Conservation (phyloP, 2,113 vertebrate species). For the Chaenocephalus aceratus region DNA sequence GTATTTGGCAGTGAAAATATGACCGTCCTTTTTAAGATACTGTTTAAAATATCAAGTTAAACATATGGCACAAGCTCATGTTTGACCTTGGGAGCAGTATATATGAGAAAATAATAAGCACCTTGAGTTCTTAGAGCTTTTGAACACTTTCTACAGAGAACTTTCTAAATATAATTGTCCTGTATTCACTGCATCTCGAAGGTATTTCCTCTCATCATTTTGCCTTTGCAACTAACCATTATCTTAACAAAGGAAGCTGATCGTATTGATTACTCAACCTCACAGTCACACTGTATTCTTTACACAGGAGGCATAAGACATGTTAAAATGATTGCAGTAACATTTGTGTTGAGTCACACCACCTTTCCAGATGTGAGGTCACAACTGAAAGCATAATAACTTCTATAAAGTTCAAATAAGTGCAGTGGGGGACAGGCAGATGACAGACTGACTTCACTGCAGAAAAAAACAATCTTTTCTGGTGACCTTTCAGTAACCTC, state of each 20-base stretch:
- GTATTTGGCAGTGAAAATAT: background rate
- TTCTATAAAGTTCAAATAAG: slow-evolving; percentile 1
- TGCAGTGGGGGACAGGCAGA: slow-evolving; percentile 22
- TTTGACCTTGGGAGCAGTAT: background rate
- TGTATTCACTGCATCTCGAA: background rate
- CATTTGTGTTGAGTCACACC: slow-evolving; percentile 20
- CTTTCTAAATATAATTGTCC: background rate
- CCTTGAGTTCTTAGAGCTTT: background rate
- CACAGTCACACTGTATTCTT: background rate
- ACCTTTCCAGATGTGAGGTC: background rate
- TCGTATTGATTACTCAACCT: background rate
- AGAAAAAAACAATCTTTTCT: slow-evolving; percentile 40
- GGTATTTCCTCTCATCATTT: background rate
- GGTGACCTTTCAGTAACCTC: slow-evolving; percentile 68
- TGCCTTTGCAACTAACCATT: background rate
- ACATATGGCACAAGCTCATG: background rate
- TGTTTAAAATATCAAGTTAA: background rate
- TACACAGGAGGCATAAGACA: background rate
- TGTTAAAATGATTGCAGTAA: background rate
- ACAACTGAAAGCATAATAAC: background rate
- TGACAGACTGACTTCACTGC: slow-evolving; percentile 47
- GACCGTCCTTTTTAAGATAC: background rate
- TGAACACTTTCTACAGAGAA: background rate
- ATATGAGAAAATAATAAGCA: background rate
- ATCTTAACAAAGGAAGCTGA: background rate